These are phyloP conservation scores for Sympetrum striolatum DNA, from an alignment of 2,888 invertebrate species.

Conservation along the genomic window DNA sequence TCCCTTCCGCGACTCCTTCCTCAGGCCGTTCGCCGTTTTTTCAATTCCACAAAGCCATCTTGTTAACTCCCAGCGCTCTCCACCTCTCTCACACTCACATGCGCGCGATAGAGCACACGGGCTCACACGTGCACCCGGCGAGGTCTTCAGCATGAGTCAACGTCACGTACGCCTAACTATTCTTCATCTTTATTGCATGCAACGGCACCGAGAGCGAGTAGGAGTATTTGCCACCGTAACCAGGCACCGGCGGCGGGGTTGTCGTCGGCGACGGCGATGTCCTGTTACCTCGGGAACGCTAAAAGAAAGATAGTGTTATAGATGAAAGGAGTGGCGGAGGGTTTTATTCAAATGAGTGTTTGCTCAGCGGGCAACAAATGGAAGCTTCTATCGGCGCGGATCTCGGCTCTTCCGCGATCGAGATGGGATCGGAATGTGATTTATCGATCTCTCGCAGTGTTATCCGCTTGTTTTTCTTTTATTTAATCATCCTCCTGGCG, in stretches of 20 bases:
- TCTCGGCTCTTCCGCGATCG: not conserved
- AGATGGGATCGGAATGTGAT: not conserved
- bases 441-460: not conserved
- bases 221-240: not conserved
- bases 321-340: not conserved
- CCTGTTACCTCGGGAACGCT: not conserved
- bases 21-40: not conserved
- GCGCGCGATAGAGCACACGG: not conserved
- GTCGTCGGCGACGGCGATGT: not conserved
- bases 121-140: not conserved
- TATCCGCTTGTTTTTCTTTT: not conserved
- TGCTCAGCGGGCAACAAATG: not conserved
- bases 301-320: not conserved
- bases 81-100: not conserved
- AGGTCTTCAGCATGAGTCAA: conserved; percentile 30
- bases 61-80: not conserved
- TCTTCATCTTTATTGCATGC: conserved; percentile 29
- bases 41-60: not conserved
- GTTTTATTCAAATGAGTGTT: not conserved
- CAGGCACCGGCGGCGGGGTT: not conserved
- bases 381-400: not conserved
- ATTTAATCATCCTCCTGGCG: not conserved
- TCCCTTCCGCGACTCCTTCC: not conserved
- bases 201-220: not conserved
- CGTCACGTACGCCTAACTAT: conserved; percentile 22